Base-by-base conservation (phyloP, 2,113 vertebrate genomes). In the Turnix velox region DNA sequence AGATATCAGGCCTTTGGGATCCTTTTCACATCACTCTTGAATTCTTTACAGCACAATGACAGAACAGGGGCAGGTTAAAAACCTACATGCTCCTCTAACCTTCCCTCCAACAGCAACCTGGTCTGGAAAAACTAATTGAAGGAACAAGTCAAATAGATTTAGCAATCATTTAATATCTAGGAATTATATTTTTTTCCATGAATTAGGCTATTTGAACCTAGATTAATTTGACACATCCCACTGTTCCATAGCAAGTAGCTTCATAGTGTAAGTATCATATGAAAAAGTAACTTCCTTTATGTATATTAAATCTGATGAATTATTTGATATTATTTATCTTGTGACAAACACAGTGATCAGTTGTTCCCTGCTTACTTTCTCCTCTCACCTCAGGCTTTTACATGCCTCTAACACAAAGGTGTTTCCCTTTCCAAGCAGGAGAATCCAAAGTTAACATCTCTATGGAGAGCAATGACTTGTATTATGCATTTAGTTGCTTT, bases 31-130 rank as follows among this genome's bases (percentile, higher is more conserved):
- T 67, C 81, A 61, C 77, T 86, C 65, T 66, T 81, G 93, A 87
- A 93, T 81, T 86, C 87, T 88, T 87, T 91, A 81, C 69, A 94
- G 37, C 24, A 28, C 87, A 46, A 91, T 67, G 73, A 84, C 68
- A 78, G 68, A 88, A 88, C n/a, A 86, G 43, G 76, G 65, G 42
- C 68, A 78, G 58, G 65, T 66, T 74, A 92, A 83, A 92, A 93
- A 63, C 43, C 79, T 73, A 24, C 42, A 57, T 85, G 88, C 63
- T 96, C 72, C 63, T 45, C 25, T 61, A 92, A 69, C 40, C 67
- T n/a, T 54, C 14, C 14, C 42, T 88, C 58, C 63, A 68, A 82
- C 37, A 76, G 74, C 48, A 90, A 54, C 31, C 28, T 62, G 42
- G 42, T 57, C 45, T 31, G 77, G 37, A 42, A 73, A 83, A 92